Base-by-base conservation (phyloP, 2,888 invertebrate genomes). In the Stenoptilia bipunctidactyla region DNA sequence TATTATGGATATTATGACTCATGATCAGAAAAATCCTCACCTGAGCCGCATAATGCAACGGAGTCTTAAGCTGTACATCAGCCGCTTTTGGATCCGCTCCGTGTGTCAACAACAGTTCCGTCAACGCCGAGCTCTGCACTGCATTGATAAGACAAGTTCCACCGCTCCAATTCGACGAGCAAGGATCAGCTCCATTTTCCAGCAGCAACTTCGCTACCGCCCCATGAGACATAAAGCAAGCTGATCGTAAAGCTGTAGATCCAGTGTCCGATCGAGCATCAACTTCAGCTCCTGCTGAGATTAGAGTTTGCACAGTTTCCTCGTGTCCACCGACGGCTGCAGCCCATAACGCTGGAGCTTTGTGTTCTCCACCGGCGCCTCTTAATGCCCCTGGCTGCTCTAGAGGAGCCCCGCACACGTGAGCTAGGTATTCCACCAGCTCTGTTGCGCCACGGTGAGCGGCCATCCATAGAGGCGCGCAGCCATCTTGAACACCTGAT, bases 71-170 rank as follows among this genome's bases (percentile, higher is more conserved):
- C 72, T 96, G 95, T 61, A 93, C 92, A 76, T 97, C 96, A 42
- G 88, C 87, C 30, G 95, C 94, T 83, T 96, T 93, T 3, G 94
- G 92, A 53, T 89, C 87, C 2, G 93, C 96, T 37, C 94, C 94
- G 64, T 91, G 89, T 53, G 87, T 74, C 43, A 97, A 87, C 47
- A 96, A 85, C 73, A 89, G 93, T 44, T 89, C 86, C 69, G 95
- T 96, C 37, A 97, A 85, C 42, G 89, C 87, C 43, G 89, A 89
- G 54, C 92, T 93, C 80, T 96, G 96, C 48, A 96, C 95, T 1
- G 94, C 92, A 77, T 97, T 97, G 55, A 97, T 96, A 46, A 97
- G 86, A 70, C 96, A 96, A 1, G 96, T 96, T 44, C 96, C 96
- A 42, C 96, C 96, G 13, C 12, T 12, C 3, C 10, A 12, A 33